Conservation (phyloP, 2,888 invertebrate genomes). For the Neoaliturus tenellus region DNA sequence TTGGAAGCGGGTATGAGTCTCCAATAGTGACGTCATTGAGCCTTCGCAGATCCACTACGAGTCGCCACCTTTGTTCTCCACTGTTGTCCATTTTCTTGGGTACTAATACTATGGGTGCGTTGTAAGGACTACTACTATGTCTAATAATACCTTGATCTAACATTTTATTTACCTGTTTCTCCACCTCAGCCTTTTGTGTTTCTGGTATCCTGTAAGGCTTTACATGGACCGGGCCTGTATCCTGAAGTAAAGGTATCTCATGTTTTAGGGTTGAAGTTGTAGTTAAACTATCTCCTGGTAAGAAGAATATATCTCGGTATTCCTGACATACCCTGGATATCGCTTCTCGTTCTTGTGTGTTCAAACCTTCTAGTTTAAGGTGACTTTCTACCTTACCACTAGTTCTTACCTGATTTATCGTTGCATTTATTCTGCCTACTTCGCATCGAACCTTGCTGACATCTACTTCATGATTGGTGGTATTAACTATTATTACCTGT, state of each 20-base stretch:
- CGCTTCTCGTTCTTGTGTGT: too few relatives aligned
- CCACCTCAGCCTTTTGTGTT: not conserved
- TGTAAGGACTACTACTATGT: too few relatives aligned
- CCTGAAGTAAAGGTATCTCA: not conserved
- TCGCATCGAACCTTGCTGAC: too few relatives aligned
- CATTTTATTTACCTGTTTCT: constrained; percentile 11
- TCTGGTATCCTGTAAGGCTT: constrained; percentile 41
- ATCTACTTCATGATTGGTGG: not conserved
- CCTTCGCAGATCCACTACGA: not conserved
- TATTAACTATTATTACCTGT: not conserved
- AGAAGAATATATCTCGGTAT: not conserved
- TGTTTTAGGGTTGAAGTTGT: not conserved
- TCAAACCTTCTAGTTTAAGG: too few relatives aligned
- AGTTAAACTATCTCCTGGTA: not conserved
- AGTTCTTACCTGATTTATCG: too few relatives aligned
- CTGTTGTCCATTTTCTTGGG: constrained; percentile 14
- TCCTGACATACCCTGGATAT: not conserved
- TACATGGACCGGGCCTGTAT: not conserved
- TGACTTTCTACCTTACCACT: too few relatives aligned
- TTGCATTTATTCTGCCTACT: too few relatives aligned
- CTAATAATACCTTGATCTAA: constrained; percentile 15
- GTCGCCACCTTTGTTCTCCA: not conserved
- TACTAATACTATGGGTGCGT: constrained; percentile 45
- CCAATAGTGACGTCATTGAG: constrained; percentile 41
- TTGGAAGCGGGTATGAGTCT: not conserved